A percentile compares a stretch with the other conserved stretches of the same genome.
phyloP scores from a whole-genome alignment of 2,888 invertebrate genomes.

The Platynereis dumerilii region DNA sequence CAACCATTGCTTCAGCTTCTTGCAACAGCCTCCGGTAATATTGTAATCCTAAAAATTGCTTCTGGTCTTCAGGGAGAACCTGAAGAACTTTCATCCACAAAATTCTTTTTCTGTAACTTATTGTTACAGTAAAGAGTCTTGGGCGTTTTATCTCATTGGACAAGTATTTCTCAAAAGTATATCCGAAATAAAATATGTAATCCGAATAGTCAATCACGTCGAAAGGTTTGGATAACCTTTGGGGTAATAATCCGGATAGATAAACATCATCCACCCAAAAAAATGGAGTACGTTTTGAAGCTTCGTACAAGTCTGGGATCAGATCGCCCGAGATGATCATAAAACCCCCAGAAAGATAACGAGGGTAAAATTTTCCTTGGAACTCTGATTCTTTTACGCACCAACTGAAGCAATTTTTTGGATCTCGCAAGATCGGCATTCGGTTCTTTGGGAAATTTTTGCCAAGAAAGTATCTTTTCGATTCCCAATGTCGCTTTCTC shows the following conservation, averaged over 20 bases:
- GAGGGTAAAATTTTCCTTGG: not conserved
- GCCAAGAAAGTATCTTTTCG: conserved; percentile 46
- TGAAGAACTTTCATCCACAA: too few species aligned
- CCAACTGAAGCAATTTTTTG: not conserved
- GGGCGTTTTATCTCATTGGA: too few species aligned
- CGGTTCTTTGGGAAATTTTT: conserved; percentile 55
- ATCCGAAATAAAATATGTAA: too few species aligned
- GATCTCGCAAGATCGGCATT: not conserved
- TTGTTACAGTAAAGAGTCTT: too few species aligned
- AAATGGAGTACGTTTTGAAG: not conserved
- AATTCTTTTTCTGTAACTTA: too few species aligned
- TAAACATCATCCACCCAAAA: conserved; percentile 8
- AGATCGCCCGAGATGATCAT: not conserved
- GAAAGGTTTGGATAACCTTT: too few species aligned
- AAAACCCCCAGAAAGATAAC: not conserved
- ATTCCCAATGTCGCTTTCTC: conserved; percentile 3
- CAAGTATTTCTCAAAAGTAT: too few species aligned
- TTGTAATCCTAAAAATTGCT: too few species aligned
- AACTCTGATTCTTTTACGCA: not conserved
- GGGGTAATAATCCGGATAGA: not conserved
- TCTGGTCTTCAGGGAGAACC: too few species aligned
- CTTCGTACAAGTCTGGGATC: not conserved
- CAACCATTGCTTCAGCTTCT: too few species aligned
- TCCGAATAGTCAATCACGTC: too few species aligned
- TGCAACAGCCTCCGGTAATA: too few species aligned